phyloP scores from a whole-genome alignment of 1,140 invertebrate genomes.

The Euschistus heros region DNA sequence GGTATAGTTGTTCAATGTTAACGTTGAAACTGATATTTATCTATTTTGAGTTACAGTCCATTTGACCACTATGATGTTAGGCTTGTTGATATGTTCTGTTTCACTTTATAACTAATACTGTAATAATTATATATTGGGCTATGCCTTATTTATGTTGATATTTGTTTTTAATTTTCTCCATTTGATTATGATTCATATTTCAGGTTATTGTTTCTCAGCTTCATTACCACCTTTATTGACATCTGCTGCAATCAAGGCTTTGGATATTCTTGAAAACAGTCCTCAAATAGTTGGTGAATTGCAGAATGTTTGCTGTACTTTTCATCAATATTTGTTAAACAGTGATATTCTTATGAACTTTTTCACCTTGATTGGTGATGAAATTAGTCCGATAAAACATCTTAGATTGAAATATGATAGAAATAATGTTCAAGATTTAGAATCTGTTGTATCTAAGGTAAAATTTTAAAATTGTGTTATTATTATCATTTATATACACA shows the following conservation, averaged over 20 bases:
- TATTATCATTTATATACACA: too few relatives aligned
- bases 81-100: too few relatives aligned
- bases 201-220: conserved; percentile 93
- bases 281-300: conserved; percentile 49
- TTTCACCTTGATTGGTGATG: conserved; percentile 45
- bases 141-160: background rate
- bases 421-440: conserved; percentile 32
- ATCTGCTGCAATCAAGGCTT: conserved; percentile 65
- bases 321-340: conserved; percentile 38
- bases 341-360: conserved; percentile 38
- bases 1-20: too few relatives aligned
- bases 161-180: conserved; percentile 11
- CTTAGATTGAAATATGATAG: conserved; percentile 46
- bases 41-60: too few relatives aligned
- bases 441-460: background rate
- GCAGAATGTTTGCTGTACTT: conserved; percentile 40
- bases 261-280: conserved; percentile 62
- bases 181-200: conserved; percentile 24
- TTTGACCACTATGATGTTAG: too few relatives aligned
- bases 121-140: background rate
- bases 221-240: conserved; percentile 87
- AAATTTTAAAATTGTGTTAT: background rate
- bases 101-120: background rate
- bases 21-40: too few relatives aligned
- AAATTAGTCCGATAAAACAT: conserved; percentile 68